Evolutionary conservation across 2,888 invertebrate genomes (phyloP).

Genomic region (Cheilosia variabilis): DNA sequence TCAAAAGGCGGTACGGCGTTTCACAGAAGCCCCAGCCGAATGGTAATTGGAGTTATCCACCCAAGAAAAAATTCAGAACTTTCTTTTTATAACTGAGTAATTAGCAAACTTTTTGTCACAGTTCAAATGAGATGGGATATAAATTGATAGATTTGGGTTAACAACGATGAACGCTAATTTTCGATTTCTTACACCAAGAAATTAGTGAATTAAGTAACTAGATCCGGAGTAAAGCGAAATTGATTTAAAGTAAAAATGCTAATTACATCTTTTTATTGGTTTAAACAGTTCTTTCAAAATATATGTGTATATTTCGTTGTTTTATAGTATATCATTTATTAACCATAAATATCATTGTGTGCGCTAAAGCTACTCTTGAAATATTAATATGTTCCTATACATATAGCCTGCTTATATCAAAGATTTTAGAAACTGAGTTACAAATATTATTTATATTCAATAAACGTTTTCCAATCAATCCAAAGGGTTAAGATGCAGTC

Average conservation of each 20-base stretch:
- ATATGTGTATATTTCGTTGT: no score
- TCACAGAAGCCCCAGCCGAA: no score
- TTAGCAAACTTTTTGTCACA: slow-evolving; percentile 53
- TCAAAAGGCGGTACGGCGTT: no score
- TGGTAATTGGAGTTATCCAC: background rate
- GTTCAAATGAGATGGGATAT: background rate
- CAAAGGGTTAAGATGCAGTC: background rate
- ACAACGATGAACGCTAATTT: slow-evolving; percentile 18
- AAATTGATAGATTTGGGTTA: slow-evolving; percentile 20
- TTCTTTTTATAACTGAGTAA: slow-evolving; percentile 29
- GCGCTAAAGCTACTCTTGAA: no score
- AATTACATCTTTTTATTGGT: background rate
- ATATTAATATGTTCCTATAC: no score
- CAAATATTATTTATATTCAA: no score
- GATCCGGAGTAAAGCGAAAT: slow-evolving; percentile 21
- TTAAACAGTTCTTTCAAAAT: no score
- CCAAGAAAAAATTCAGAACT: slow-evolving; percentile 4
- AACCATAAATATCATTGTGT: no score
- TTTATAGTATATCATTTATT: no score
- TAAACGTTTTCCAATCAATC: background rate
- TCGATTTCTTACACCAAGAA: slow-evolving; percentile 30
- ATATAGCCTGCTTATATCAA: no score
- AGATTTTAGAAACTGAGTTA: no score
- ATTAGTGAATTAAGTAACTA: slow-evolving; percentile 31
- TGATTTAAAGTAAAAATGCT: slow-evolving; percentile 1